Evolutionary conservation across 2,888 invertebrate genomes (phyloP).

Genomic region (Chironomus tentans): DNA sequence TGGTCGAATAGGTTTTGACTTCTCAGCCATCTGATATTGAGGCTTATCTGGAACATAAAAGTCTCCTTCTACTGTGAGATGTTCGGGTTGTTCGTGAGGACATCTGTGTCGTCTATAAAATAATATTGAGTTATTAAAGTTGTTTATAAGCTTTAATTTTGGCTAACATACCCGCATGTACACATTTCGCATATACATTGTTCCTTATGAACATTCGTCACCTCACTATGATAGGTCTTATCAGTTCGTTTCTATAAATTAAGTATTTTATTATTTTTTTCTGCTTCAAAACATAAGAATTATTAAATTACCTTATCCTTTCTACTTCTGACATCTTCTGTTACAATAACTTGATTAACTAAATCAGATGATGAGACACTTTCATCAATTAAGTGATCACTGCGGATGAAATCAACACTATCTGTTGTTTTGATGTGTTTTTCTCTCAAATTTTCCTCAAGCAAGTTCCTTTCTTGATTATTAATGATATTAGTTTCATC

Average conservation of each 20-base stretch:
- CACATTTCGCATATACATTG: conserved; percentile 85
- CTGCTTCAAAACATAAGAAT: background rate
- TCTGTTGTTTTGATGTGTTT: conserved; percentile 12
- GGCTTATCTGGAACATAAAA: conserved; percentile 45
- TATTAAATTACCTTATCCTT: background rate
- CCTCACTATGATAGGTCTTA: background rate
- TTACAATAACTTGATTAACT: conserved; percentile 17
- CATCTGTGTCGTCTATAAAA: conserved; percentile 67
- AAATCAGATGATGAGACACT: conserved; percentile 14
- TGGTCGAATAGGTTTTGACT: conserved; percentile 37
- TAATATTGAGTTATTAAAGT: background rate
- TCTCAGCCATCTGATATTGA: conserved; percentile 50
- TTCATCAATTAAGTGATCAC: conserved; percentile 21
- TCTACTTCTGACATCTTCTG: conserved; percentile 13
- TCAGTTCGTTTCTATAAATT: background rate
- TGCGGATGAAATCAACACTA: conserved; percentile 12
- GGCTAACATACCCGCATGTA: conserved; percentile 72
- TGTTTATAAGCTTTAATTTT: background rate
- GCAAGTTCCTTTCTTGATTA: conserved; percentile 30
- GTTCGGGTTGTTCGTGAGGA: conserved; percentile 48
- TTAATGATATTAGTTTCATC: conserved; percentile 40
- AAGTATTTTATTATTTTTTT: background rate
- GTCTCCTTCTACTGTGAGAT: conserved; percentile 44
- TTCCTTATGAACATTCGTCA: conserved; percentile 49
- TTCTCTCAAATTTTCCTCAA: conserved; percentile 18